A percentile compares a stretch with the other conserved stretches of the same genome.
These are phyloP conservation scores for Boulengeromyrus knoepffleri DNA, from an alignment of 2,113 vertebrate genomes.

Conservation along the genomic window DNA sequence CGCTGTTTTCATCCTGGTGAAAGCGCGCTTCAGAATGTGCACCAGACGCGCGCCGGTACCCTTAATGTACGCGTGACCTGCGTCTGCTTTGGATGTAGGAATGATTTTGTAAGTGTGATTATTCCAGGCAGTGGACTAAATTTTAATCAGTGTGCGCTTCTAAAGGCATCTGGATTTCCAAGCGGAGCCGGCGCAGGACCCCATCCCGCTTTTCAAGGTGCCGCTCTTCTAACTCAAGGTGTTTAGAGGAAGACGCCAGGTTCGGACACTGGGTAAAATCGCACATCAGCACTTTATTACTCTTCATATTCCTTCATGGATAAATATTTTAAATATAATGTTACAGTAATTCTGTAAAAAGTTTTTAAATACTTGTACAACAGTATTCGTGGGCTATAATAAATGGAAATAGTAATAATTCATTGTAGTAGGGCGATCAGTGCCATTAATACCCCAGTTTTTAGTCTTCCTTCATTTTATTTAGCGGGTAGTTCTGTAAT, in stretches of 20 bases:
- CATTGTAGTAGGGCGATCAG: background rate
- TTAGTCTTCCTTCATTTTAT: background rate
- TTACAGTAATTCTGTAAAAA: background rate
- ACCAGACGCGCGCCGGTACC: background rate
- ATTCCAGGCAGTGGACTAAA: background rate
- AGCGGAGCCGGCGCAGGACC: background rate
- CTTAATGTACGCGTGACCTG: background rate
- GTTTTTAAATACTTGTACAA: background rate
- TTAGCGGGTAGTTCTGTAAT: background rate
- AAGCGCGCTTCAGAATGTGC: background rate
- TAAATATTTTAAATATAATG: background rate
- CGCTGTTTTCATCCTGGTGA: background rate
- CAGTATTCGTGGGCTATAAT: background rate
- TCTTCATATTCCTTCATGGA: background rate
- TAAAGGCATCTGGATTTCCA: background rate
- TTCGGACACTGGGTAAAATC: background rate
- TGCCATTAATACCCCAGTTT: background rate
- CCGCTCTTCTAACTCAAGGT: background rate
- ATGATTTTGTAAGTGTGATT: background rate
- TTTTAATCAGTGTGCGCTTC: background rate
- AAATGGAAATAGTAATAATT: background rate
- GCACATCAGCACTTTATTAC: background rate
- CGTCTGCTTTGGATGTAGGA: background rate
- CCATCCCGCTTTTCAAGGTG: background rate
- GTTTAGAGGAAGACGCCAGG: background rate